Evolutionary conservation across 1,140 invertebrate genomes (phyloP), one percentile per base, ranked within the genome.

Genomic region (Centruroides sculpturatus): DNA sequence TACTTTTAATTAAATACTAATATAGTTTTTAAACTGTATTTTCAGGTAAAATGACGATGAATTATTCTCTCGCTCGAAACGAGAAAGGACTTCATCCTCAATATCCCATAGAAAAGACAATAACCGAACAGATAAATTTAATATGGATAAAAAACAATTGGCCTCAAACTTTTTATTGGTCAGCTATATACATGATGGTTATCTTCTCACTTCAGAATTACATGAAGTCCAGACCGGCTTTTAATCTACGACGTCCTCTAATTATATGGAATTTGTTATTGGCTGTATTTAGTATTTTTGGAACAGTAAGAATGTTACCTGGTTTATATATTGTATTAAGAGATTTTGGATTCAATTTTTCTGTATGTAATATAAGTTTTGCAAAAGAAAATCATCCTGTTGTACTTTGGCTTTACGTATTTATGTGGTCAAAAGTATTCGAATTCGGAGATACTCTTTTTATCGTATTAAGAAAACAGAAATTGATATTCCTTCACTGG

Each of bases 401-500:
- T 51, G 90, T 91, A 1, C 96, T 97, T 73, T 98, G 95, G 94
- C 90, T 91, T 54, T 93, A 83, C 83, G 83, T 92, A 80, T 97
- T 97, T 75, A 89, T 91, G 23, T 76, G 97, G 56, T 95, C 91
- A 62, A 95, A 98, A 77, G 80, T 76, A 54, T 90, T 91, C 0
- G 92, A 97, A 74, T 79, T 98, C 5, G 92, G 92, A 12, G 94
- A 98, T 75, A 98, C 94, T 34, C 80, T 97, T 59, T 98, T 98
- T 78, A 92, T 98, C 55, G 89, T 98, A 13, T 78, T 98, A 46
- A 81, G 94, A 46, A 98, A 98, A 75, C 92, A 97, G 73, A 90
- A 89, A 1, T 78, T 99, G 13, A 98, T 98, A 69, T 98, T 98
- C 75, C 81, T 98, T 3, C 94, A 98, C 74, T 95, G 92, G 92